These are phyloP conservation scores for Montipora sp. DNA, from an alignment of 64 coral and sea anemone genomes.

Conservation along the genomic window DNA sequence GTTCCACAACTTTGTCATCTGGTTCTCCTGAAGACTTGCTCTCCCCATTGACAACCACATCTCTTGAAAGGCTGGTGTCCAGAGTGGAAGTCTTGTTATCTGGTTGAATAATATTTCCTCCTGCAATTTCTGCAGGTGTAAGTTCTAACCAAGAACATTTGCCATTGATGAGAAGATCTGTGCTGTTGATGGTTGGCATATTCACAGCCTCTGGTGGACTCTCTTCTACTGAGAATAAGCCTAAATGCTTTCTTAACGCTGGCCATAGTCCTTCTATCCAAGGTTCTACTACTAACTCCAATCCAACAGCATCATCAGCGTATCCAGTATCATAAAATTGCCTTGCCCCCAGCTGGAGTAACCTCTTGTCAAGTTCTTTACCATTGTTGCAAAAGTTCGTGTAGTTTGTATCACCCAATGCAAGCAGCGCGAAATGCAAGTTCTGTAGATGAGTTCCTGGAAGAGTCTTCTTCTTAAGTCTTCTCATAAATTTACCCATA, in stretches of 20 bases:
- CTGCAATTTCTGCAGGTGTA: background rate
- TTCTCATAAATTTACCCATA: slow-evolving; percentile 89
- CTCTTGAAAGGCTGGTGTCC: background rate
- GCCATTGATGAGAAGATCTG: background rate
- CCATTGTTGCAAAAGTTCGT: slow-evolving; percentile 96
- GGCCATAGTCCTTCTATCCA: slow-evolving; percentile 92
- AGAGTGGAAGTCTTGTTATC: background rate
- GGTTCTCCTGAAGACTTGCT: background rate
- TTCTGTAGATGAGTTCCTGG: slow-evolving; percentile 76
- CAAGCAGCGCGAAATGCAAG: slow-evolving; percentile 82
- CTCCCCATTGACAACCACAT: background rate
- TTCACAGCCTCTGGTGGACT: background rate
- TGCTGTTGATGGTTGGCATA: background rate
- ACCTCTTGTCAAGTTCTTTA: slow-evolving; percentile 81
- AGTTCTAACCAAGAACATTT: background rate
- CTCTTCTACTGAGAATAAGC: slow-evolving; percentile 22
- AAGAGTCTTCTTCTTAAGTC: slow-evolving; percentile 92
- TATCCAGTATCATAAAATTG: slow-evolving; percentile 83
- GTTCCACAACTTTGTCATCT: background rate
- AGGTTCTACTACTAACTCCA: slow-evolving; percentile 86
- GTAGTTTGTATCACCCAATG: slow-evolving; percentile 94
- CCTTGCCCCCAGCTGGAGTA: slow-evolving; percentile 78
- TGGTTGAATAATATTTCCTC: no score
- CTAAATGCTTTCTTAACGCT: slow-evolving; percentile 59
- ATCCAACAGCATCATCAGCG: slow-evolving; percentile 96